Conservation (phyloP, 2,113 vertebrate species). For the Chrysemys picta region DNA sequence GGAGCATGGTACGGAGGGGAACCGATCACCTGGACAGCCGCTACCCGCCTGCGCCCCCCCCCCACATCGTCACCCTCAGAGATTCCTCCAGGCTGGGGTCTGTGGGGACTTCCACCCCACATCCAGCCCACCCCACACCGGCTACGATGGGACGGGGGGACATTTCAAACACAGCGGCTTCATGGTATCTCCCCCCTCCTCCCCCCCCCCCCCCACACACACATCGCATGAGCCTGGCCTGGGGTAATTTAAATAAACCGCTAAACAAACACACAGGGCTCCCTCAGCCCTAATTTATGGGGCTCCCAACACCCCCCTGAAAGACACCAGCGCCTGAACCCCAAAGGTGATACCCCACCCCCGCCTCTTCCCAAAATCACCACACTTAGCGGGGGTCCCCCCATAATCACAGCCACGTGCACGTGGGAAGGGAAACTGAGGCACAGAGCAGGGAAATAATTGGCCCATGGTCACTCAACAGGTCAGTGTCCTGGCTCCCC, state of each 20-base stretch:
- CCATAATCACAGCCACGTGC: background rate
- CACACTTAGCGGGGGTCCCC: background rate
- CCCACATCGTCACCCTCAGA: too few species aligned
- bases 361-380: background rate
- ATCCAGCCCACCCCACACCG: too few species aligned
- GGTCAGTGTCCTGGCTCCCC: background rate
- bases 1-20: too few species aligned
- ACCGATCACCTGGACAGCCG: too few species aligned
- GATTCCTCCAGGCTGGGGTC: too few species aligned
- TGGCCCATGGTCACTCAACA: background rate
- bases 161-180: too few species aligned
- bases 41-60: too few species aligned
- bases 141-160: too few species aligned
- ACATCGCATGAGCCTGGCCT: background rate
- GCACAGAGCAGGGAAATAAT: background rate
- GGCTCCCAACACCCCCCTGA: background rate
- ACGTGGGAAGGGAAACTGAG: background rate
- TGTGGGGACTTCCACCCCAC: too few species aligned
- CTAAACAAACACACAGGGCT: background rate
- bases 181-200: background rate
- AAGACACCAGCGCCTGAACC: too few species aligned
- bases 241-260: background rate
- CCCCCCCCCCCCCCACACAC: background rate
- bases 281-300: background rate
- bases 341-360: too few species aligned